Evolutionary conservation across 1,140 invertebrate species (phyloP), one percentile per base, ranked within the genome.

Genomic region (Helicoverpa zea): DNA sequence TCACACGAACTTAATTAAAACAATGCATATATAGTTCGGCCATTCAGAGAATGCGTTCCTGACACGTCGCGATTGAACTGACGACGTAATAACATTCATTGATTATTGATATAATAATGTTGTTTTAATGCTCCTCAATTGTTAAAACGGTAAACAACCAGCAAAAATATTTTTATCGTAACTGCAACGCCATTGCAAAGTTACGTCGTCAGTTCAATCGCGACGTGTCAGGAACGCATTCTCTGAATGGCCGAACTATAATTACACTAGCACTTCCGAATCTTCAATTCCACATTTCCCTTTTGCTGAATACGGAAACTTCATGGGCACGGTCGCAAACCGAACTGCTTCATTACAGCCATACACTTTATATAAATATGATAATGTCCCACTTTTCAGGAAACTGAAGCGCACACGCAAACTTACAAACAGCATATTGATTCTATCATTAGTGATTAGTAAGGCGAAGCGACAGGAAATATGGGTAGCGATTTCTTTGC

Each of bases 381-480:
- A 83, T 91, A 89, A 91, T 88, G 87, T 90, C 87, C 86, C 87
- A 90, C 89, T 92, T 91, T 88, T 86, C 90, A 90, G 90, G 89
- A 91, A 92, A 89, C 54, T 12, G 29, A 58, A 56, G 75, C 49
- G 11, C 23, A 73, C 91, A 92, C 89, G 91, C 90, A 79, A 92
- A 81, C 79, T 35, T 35, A 76, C 30, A 68, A 51, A 70, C 63
- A 81, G 72, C 77, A 79, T 81, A 81, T 70, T 81, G 83, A 87
- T 85, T 86, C 73, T 84, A 87, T 88, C 83, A 89, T 88, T 88
- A 89, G 83, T 86, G 81, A 85, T 84, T 87, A 84, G 84, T 77
- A 84, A 80, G 78, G 82, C 81, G 83, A 74, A 84, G 70, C 85
- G 83, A 83, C 84, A 89, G 89, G 90, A 91, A 92, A 84, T 84